These are phyloP conservation scores for Trachops cirrhosus DNA, from an alignment of 2,797 vertebrate genomes.

Conservation along the genomic window DNA sequence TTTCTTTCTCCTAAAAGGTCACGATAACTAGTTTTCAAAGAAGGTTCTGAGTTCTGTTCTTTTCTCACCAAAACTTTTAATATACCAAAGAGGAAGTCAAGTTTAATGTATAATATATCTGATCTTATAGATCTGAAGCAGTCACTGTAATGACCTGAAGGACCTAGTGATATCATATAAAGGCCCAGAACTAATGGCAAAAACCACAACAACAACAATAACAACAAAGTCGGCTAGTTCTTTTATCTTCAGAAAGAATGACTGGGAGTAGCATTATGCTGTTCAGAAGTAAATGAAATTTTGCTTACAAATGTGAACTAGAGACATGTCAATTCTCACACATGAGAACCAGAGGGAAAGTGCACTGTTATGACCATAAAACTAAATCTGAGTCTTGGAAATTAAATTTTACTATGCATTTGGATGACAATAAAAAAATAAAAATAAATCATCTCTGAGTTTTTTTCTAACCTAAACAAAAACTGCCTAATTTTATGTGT, in stretches of 20 bases:
- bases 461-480: conserved; percentile 20
- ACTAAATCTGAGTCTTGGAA: not conserved
- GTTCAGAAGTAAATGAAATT: not conserved
- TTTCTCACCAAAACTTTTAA: not conserved
- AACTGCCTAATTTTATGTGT: too few relatives aligned
- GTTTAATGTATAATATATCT: not conserved
- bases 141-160: not conserved
- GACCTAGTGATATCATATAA: not conserved
- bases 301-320: not conserved
- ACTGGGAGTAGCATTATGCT: not conserved
- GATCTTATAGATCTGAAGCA: not conserved
- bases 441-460: not conserved
- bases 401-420: not conserved
- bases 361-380: not conserved
- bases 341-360: not conserved
- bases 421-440: not conserved
- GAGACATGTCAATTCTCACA: not conserved
- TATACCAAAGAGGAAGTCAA: not conserved
- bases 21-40: not conserved
- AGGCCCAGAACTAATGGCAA: not conserved
- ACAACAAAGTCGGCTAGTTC: not conserved
- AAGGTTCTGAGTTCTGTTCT: not conserved
- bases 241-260: not conserved
- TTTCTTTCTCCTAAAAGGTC: not conserved
- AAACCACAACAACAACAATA: not conserved